Evolutionary conservation across 2,888 invertebrate genomes (phyloP), one percentile per base, ranked within the genome.

Genomic region (Drosophila falleni): DNA sequence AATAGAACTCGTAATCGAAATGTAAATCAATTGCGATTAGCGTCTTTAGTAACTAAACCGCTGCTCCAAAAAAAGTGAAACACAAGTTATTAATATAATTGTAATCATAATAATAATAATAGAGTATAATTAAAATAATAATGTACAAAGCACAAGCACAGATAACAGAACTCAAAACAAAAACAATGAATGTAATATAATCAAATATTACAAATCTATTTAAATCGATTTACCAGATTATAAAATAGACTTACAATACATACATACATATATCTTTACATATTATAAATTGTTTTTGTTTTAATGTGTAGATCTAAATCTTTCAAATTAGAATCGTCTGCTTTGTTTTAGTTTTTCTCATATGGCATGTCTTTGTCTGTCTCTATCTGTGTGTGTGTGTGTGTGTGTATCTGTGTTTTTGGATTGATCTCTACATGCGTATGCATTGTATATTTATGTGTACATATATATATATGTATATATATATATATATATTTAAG

Each of bases 21-120:
- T 47, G 33, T 50, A 71, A 79, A 41, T 79, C 58, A 74, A 77
- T 78, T 69, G 47, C 58, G 65, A 78, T 63, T 78, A 78, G 74
- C 74, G 58, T 62, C 63, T 64, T 66, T 78, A 79, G 78, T 76
- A 81, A 80, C 79, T 80, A 71, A 80, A 78, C 79, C 81, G 81
- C 71, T 69, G 79, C 79, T 78, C 78, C 51, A 66, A 66, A 47
- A 56, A 44, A 51, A 31, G 15, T 31, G 31, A 55, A 65, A 62
- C 56, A 78, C 61, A 60, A 63, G 41, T 55, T 16, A 60, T 35
- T 55, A 53, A 62, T 37, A 59, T 44, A 67, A 55, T 63, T 35
- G 56, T 59, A 51, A 59, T 65, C 60, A 53, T 54, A 58, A 63
- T 50, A 55, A 58, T 65, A 63, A 56, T 61, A 63, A 56, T 64